These are phyloP conservation scores for Aphelocoma californica DNA, from an alignment of 2,797 vertebrate genomes.

Conservation along the genomic window DNA sequence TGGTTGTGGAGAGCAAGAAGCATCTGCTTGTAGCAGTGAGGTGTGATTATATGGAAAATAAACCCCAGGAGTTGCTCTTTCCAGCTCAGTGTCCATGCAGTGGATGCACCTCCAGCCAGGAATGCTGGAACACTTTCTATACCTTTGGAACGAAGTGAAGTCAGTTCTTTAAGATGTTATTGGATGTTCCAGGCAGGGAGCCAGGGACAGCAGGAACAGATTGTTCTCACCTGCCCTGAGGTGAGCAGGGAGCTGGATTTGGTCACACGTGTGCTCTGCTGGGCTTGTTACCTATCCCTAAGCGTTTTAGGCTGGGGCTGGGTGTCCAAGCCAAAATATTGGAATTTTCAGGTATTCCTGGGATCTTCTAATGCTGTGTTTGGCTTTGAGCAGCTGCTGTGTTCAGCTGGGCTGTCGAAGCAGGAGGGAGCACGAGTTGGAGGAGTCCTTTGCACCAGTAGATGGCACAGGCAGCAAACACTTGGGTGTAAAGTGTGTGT, in stretches of 20 bases:
- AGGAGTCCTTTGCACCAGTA: background rate
- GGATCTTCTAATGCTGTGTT: background rate
- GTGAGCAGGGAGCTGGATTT: background rate
- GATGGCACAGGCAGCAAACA: slow-evolving; percentile 24
- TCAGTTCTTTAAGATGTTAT: background rate
- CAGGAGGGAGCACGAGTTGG: accelerated
- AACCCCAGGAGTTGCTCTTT: background rate
- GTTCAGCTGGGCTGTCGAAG: background rate
- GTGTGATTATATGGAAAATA: background rate
- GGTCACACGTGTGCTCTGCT: accelerated
- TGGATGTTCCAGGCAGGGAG: background rate
- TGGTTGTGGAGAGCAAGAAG: background rate
- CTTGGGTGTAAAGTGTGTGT: accelerated
- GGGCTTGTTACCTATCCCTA: background rate
- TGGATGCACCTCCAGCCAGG: background rate
- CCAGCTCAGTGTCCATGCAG: background rate
- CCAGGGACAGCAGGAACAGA: background rate
- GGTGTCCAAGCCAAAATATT: background rate
- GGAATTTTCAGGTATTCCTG: background rate
- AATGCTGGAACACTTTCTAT: background rate
- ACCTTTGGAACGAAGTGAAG: background rate
- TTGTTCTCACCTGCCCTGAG: background rate
- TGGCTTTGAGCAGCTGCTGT: background rate
- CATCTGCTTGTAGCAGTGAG: background rate
- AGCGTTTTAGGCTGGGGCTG: accelerated